Evolutionary conservation across 2,113 vertebrate species (phyloP).

Genomic region (Oryzias javanicus): DNA sequence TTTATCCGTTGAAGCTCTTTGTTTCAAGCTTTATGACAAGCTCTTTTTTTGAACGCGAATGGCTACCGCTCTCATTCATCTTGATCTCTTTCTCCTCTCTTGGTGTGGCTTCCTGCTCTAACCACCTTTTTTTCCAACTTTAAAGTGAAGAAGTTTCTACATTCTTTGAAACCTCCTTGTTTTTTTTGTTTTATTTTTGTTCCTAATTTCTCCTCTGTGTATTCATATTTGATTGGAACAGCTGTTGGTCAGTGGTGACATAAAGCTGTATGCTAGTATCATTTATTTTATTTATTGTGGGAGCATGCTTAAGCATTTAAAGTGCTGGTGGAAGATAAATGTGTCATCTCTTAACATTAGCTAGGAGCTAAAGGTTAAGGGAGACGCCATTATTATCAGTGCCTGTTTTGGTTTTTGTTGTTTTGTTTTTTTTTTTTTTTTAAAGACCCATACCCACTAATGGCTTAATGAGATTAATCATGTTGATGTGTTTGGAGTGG

Average conservation of each 20-base stretch:
- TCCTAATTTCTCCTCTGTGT: slow-evolving; percentile 4
- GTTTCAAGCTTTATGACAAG: slow-evolving; percentile 11
- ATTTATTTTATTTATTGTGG: slow-evolving; percentile 34
- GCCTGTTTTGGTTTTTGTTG: slow-evolving; percentile 31
- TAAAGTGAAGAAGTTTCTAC: slow-evolving; percentile 8
- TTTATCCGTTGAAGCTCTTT: slow-evolving; percentile 15
- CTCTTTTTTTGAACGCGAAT: slow-evolving; percentile 9
- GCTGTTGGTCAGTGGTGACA: slow-evolving; percentile 45
- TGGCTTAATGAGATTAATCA: slow-evolving; percentile 48
- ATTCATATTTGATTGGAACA: neutral
- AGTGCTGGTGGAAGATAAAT: slow-evolving; percentile 33
- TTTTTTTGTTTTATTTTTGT: neutral
- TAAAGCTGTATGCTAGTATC: slow-evolving; percentile 39
- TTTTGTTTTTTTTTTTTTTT: slow-evolving; percentile 11
- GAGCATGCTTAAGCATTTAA: neutral
- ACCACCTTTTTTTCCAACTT: slow-evolving; percentile 16
- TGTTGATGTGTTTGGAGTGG: slow-evolving; percentile 31
- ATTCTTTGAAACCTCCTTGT: neutral
- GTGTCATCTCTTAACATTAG: slow-evolving; percentile 55
- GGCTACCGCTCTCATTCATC: slow-evolving; percentile 19
- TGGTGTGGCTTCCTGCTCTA: slow-evolving; percentile 12
- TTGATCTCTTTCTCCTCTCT: neutral
- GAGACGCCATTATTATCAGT: slow-evolving; percentile 52
- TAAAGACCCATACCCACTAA: slow-evolving; percentile 33
- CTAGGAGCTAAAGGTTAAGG: slow-evolving; percentile 40